A percentile compares a stretch with the other conserved stretches of the same genome.
Evolutionary conservation across 1,140 invertebrate genomes (phyloP).

Genomic region (Nilaparvata lugens): DNA sequence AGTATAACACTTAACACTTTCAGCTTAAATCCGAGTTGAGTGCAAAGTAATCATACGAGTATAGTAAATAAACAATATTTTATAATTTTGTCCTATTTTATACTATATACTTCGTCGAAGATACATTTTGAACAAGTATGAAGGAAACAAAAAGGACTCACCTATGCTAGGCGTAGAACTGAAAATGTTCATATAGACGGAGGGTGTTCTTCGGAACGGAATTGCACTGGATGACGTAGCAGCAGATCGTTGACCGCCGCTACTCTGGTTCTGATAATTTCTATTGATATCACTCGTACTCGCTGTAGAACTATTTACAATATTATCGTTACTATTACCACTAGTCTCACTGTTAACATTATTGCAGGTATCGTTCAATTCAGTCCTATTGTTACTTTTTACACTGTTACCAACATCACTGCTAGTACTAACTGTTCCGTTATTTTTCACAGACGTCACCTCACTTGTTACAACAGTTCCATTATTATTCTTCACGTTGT

Average conservation of each 20-base stretch:
- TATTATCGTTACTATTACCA: neutral
- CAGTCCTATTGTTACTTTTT: too few species aligned
- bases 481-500: too few species aligned
- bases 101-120: too few species aligned
- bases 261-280: conserved; percentile 2
- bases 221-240: neutral
- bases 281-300: conserved; percentile 2
- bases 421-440: too few species aligned
- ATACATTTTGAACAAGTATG: neutral
- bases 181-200: conserved; percentile 35
- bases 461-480: too few species aligned
- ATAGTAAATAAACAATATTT: too few species aligned
- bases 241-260: neutral
- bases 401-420: too few species aligned
- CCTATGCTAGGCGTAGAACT: conserved; percentile 36
- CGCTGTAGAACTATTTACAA: neutral
- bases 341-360: neutral
- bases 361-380: neutral
- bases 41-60: too few species aligned
- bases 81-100: too few species aligned
- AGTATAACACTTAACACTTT: too few species aligned
- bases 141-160: conserved; percentile 11
- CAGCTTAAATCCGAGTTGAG: too few species aligned
- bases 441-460: too few species aligned
- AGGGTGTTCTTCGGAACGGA: neutral